Evolutionary conservation across 2,113 vertebrate species (phyloP), one percentile per base, ranked within the genome.

Genomic region (Eurystomus gularis): DNA sequence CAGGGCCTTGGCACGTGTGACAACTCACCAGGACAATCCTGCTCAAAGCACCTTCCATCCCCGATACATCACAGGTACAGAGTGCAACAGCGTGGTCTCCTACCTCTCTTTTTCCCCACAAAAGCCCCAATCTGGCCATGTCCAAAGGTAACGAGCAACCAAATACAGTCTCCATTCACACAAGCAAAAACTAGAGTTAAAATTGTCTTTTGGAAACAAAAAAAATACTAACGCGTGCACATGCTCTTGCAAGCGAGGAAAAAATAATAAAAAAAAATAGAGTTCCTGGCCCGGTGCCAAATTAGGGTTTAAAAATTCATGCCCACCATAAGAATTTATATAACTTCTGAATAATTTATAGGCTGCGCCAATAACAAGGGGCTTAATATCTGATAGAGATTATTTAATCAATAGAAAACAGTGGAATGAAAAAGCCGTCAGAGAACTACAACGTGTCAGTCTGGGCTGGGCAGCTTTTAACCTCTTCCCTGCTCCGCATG

Each of bases 221-320:
- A 90, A 49, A 46, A 19, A 66, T 19, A 39, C 20, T 79, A 70
- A 80, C 11, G 7, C 52, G 40, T 42, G 46, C 60, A 71, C 57
- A 80, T 95, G 94, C 93, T 87, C 70, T 92, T 25, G 1, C 20
- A 49, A 52, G 52, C 13, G 4, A 87, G 20, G 4, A 2, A 5
- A 40, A 33, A 19, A 11, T 40, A 39, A 28, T 35, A 17, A 64
- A 66, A 66, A 69, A 82, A 94, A 52, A 42, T 4, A 66, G 80
- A 88, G 35, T 65, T 93, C 42, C 40, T 95, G 97, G 96, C 73
- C 80, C 17, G 23, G 16, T 84, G 86, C 97, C 97, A 97, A 96
- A 97, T 96, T 77, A 92, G 85, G 92, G 61, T 97, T 97, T 97
- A 96, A 97, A 97, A 98, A 98, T 98, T 97, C 94, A 97, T 97